Percentiles rank a stretch among this genome's conserved stretches.
phyloP scores from a whole-genome alignment of 2,888 invertebrate genomes.

The Blera fallax region DNA sequence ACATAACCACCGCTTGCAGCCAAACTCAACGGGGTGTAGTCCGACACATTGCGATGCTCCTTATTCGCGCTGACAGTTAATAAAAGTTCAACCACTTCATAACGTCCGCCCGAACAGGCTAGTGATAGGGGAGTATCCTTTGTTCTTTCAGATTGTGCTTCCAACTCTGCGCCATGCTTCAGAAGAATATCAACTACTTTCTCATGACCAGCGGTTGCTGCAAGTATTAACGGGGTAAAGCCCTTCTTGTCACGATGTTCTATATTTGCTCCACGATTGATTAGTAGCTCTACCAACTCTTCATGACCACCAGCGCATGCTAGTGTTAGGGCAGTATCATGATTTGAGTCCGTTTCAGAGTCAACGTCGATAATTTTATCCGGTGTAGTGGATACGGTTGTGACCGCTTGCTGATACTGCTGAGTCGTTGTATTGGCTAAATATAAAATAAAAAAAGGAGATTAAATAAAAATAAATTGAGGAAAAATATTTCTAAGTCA shows the following conservation, averaged over 20 bases:
- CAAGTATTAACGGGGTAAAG: constrained; percentile 97
- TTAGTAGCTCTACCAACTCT: constrained; percentile 95
- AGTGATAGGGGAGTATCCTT: constrained; percentile 99
- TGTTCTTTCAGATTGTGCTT: constrained; percentile 99
- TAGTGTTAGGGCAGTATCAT: constrained; percentile 98
- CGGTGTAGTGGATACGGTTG: constrained; percentile 81
- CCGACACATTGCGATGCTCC: constrained; percentile 98
- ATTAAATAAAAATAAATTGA: neutral
- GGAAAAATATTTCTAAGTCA: too few relatives aligned
- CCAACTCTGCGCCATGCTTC: constrained; percentile 97
- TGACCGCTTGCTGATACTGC: constrained; percentile 79
- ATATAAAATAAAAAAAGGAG: neutral
- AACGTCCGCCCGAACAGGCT: constrained; percentile 98
- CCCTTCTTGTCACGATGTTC: constrained; percentile 99
- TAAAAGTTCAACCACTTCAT: constrained; percentile 96
- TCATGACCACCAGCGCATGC: constrained; percentile 99
- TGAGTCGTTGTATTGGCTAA: constrained; percentile 73
- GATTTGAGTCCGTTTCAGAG: constrained; percentile 98
- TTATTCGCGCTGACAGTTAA: constrained; percentile 96
- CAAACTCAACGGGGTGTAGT: constrained; percentile 99
- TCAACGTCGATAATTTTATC: constrained; percentile 95
- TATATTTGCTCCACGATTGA: constrained; percentile 96
- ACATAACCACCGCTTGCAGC: constrained; percentile 99
- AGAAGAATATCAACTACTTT: constrained; percentile 94
- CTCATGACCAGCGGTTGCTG: constrained; percentile 97